Evolutionary conservation across 2,113 vertebrate species (phyloP), one percentile per base, ranked within the genome.

Genomic region (Australoheros scitulus): DNA sequence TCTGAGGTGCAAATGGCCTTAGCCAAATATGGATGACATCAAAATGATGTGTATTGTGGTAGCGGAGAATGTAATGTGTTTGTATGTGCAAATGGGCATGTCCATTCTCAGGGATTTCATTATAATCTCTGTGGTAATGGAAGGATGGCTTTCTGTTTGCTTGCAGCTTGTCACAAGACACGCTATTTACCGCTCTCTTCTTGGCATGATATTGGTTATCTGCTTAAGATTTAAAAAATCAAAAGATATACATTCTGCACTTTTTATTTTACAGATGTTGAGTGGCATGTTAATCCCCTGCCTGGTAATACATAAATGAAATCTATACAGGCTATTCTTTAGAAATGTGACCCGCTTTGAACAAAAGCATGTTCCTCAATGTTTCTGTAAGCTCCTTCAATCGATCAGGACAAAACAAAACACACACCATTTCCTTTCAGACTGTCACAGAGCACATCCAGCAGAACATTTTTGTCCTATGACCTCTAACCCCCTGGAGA

Each of bases 401-500:
- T 90, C 80, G 86, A 92, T 91, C 77, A 84, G 65, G 59, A 86
- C 64, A 56, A 74, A 89, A 85, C 86, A 76, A 83, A 91, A 89
- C 83, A 80, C 65, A 56, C 84, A 59, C 59, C 75, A 80, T 76
- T 61, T 91, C 80, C 89, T 88, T 88, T 85, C 81, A 87, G 61
- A 29, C 70, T 32, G 58, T 88, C 74, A n/a, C 64, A 22, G 61
- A 76, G 79, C 83, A 72, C 88, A 87, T 79, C 87, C 82, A 83
- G 86, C 76, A 77, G 55, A 88, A 79, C 87, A 88, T 91, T 87
- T 91, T 87, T 91, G 90, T 92, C 91, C 88, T 87, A 17, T 91
- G 93, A 94, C 94, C 93, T 94, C 88, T 91, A 89, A 92, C 89
- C 93, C 90, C 86, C 90, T 43, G 13, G 83, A 89, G 92, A 92